Evolutionary conservation across 30 jellyfish, hydroid and myxozoan species (phyloP).

Genomic region (Aurelia aurita): DNA sequence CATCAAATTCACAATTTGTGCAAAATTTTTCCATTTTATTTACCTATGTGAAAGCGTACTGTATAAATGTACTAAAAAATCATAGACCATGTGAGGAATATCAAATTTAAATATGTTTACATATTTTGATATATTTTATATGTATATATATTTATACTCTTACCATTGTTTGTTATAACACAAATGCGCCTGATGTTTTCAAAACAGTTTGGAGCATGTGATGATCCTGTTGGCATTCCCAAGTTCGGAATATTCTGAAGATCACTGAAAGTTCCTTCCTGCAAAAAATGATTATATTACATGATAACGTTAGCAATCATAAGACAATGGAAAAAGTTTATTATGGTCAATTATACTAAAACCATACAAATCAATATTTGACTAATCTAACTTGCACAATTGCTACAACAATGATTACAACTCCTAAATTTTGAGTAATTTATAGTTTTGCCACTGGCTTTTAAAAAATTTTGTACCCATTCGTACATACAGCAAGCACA

Average conservation of each 20-base stretch:
- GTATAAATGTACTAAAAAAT: neutral
- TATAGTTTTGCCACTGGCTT: no score
- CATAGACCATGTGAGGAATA: no score
- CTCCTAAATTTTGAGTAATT: no score
- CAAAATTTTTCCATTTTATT: neutral
- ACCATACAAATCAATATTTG: neutral
- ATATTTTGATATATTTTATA: no score
- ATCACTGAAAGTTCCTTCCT: constrained; percentile 48
- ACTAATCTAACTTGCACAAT: no score
- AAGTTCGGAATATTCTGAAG: constrained; percentile 31
- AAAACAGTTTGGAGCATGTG: constrained; percentile 33
- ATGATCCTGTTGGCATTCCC: constrained; percentile 20
- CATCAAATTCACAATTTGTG: neutral
- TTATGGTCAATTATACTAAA: neutral
- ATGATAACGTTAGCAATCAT: neutral
- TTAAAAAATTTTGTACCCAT: no score
- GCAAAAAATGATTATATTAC: neutral
- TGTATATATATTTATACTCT: neutral
- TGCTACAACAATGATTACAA: no score
- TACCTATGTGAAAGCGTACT: no score
- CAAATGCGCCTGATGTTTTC: constrained; percentile 28
- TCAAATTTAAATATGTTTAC: no score
- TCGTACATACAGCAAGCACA: no score
- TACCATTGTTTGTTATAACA: constrained; percentile 44
- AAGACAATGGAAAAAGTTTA: neutral